These are phyloP conservation scores for Aphis craccivora DNA, from an alignment of 1,140 invertebrate species.

Conservation along the genomic window DNA sequence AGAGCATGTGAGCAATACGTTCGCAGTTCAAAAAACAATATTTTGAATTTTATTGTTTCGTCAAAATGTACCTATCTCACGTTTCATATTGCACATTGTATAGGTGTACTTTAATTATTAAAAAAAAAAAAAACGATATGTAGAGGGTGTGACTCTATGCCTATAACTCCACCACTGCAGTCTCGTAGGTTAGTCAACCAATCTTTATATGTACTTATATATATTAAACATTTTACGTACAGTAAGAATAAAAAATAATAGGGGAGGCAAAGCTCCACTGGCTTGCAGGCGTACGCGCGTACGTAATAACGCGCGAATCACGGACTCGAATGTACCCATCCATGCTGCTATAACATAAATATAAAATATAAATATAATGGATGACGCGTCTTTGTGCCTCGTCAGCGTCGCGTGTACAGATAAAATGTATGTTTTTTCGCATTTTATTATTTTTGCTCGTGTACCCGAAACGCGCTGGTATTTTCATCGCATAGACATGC, in stretches of 20 bases:
- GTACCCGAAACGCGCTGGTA: not conserved
- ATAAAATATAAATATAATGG: conserved; percentile 7
- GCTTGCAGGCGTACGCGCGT: not conserved
- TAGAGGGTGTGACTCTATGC: not conserved
- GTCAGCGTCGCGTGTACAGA: not conserved
- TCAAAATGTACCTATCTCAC: not conserved
- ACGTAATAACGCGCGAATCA: not conserved
- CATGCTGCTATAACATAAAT: not conserved
- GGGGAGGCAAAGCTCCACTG: not conserved
- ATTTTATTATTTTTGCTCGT: conserved; percentile 12
- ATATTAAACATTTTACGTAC: not conserved
- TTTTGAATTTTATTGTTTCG: not conserved
- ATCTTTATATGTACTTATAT: not conserved
- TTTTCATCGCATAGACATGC: not conserved
- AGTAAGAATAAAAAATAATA: not conserved
- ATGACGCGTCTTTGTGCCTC: not conserved
- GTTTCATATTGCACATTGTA: not conserved
- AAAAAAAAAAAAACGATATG: not conserved
- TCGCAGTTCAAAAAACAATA: not conserved
- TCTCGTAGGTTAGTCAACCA: not conserved
- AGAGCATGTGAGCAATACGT: not conserved
- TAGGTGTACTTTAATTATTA: not conserved
- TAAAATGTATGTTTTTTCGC: not conserved
- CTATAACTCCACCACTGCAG: not conserved
- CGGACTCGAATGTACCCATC: not conserved